phyloP scores from a whole-genome alignment of 2,888 invertebrate genomes.

The Microplitis deprimator region DNA sequence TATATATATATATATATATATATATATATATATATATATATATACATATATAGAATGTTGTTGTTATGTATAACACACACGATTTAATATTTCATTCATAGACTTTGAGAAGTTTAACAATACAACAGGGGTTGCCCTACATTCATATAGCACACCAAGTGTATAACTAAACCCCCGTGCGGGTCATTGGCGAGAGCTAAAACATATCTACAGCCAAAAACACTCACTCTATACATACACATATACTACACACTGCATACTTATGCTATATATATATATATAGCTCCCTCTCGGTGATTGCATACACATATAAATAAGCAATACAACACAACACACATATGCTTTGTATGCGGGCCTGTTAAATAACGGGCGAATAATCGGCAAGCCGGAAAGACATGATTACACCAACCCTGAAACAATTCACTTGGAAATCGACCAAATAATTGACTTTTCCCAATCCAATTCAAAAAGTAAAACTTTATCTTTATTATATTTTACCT shows the following conservation, averaged over 20 bases:
- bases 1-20: no score
- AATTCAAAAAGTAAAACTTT: neutral
- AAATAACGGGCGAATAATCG: constrained; percentile 22
- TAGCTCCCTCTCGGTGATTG: no score
- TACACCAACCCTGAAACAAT: constrained; percentile 3
- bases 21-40: neutral
- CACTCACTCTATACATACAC: neutral
- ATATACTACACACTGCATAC: no score
- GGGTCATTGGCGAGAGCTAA: constrained; percentile 26
- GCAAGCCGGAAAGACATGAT: constrained; percentile 26
- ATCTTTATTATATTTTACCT: neutral
- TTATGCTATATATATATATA: no score
- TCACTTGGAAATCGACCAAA: constrained; percentile 8
- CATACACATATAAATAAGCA: no score
- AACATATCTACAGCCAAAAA: constrained; percentile 10
- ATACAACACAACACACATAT: no score
- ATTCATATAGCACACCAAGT: neutral
- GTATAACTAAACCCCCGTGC: constrained; percentile 9
- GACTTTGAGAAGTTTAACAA: constrained; percentile 32
- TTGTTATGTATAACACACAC: constrained; percentile 18
- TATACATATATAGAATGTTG: neutral
- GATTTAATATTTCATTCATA: constrained; percentile 37
- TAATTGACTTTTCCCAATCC: constrained; percentile 19
- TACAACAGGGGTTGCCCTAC: constrained; percentile 34
- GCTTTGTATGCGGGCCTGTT: constrained; percentile 4